These are phyloP conservation scores for Suncus etruscus DNA, from an alignment of 2,113 vertebrate species.

Conservation along the genomic window DNA sequence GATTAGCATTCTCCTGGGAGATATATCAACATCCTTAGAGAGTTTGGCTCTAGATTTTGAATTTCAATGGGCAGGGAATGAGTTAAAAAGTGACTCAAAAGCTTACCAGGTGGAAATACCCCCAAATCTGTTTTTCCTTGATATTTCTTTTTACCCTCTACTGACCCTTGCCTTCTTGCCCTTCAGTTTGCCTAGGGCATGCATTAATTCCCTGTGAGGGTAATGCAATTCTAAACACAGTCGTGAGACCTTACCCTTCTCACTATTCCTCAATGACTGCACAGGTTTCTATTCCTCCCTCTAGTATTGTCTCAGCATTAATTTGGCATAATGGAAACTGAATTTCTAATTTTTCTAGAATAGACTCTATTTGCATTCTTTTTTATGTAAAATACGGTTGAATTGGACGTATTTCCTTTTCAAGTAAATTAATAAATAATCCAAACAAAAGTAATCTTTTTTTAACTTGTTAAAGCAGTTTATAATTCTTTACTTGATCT, in stretches of 20 bases:
- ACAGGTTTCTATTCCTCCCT: neutral
- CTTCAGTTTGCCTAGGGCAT: neutral
- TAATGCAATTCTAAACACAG: neutral
- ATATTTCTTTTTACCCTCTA: neutral
- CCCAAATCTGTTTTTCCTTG: neutral
- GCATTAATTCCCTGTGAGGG: neutral
- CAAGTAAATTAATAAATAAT: neutral
- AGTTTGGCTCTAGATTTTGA: slow-evolving; percentile 8
- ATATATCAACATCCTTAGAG: neutral
- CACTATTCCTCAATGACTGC: neutral
- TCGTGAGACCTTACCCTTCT: neutral
- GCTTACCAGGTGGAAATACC: neutral
- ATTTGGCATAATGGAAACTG: neutral
- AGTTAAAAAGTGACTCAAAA: slow-evolving; percentile 39
- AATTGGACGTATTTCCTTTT: slow-evolving; percentile 27
- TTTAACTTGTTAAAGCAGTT: neutral
- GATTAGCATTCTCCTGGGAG: slow-evolving; percentile 57
- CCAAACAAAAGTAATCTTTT: neutral
- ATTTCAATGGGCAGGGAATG: slow-evolving; percentile 50
- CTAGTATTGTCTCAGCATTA: neutral
- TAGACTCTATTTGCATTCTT: neutral
- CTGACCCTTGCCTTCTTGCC: neutral
- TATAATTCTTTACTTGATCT: neutral
- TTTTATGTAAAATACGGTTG: slow-evolving; percentile 9
- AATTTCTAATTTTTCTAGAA: slow-evolving; percentile 4